A percentile compares a stretch with the other conserved stretches of the same genome.
Conservation (phyloP, 37 sponge, comb jelly and placozoan genomes). For the Oscarella lobularis region DNA sequence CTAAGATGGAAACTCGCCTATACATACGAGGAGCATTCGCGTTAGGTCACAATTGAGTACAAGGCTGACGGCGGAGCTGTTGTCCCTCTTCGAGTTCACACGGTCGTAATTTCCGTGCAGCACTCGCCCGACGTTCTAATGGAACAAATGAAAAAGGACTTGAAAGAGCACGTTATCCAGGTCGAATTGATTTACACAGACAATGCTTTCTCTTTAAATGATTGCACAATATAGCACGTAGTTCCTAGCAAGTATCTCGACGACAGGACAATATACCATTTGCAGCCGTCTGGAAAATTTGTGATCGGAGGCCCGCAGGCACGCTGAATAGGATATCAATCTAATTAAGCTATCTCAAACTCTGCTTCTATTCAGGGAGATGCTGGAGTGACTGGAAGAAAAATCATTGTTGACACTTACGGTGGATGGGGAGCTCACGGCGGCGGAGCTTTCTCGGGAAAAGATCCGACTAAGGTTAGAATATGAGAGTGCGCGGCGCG, state of each 20-base stretch:
- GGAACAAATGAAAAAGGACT: conserved; percentile 45
- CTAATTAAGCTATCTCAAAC: too few species aligned
- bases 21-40: too few species aligned
- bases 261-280: conserved; percentile 77
- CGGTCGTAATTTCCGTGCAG: conserved; percentile 78
- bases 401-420: conserved; percentile 99
- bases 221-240: conserved; percentile 51
- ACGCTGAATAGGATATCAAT: too few species aligned
- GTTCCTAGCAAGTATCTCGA: conserved; percentile 73
- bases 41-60: conserved; percentile 98
- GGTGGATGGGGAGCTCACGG: conserved; percentile 99
- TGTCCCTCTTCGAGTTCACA: conserved; percentile 78
- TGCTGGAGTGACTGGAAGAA: conserved; percentile 97
- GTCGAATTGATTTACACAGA: too few species aligned
- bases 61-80: conserved; percentile 45
- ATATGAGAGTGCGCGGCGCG: too few species aligned
- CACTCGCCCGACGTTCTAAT: conserved; percentile 50
- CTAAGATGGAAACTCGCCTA: too few species aligned
- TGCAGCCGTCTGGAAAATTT: conserved; percentile 91
- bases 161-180: conserved; percentile 70
- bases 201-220: too few species aligned
- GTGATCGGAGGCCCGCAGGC: conserved; percentile 89
- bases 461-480: conserved; percentile 77
- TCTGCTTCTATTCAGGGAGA: conserved; percentile 18
- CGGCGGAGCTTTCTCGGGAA: conserved; percentile 98